phyloP scores from a whole-genome alignment of 2,888 invertebrate genomes.

The Lamellibrachia columna region DNA sequence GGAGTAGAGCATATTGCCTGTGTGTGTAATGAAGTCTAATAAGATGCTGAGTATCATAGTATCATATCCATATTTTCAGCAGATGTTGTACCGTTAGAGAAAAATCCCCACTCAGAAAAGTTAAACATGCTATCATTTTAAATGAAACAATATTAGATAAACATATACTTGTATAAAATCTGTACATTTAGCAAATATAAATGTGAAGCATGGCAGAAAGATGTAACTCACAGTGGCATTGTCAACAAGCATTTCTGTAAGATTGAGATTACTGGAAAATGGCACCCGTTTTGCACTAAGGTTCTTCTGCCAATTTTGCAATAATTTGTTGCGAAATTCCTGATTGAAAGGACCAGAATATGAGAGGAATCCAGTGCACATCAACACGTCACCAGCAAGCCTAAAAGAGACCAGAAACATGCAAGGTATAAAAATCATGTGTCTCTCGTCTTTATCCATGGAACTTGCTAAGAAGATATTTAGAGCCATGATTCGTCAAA shows the following conservation, averaged over 20 bases:
- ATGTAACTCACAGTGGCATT: conserved; percentile 33
- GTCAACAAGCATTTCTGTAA: conserved; percentile 59
- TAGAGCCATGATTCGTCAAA: too few species aligned
- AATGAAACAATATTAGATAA: not conserved
- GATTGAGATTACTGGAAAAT: conserved; percentile 53
- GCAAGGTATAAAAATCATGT: too few species aligned
- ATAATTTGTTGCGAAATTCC: conserved; percentile 60
- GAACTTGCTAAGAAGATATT: too few species aligned
- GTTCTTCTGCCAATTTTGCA: conserved; percentile 58
- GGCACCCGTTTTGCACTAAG: conserved; percentile 58
- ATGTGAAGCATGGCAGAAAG: not conserved
- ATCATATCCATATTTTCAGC: not conserved
- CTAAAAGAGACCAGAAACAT: conserved; percentile 38
- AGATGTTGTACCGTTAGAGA: not conserved
- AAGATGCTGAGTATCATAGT: not conserved
- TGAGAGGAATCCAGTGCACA: conserved; percentile 64
- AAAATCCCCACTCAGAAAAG: not conserved
- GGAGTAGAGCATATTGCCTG: too few species aligned
- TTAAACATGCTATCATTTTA: not conserved
- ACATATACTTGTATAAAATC: not conserved
- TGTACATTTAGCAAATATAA: not conserved
- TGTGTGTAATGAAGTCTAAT: too few species aligned
- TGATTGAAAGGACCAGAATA: conserved; percentile 66
- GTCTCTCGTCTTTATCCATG: too few species aligned
- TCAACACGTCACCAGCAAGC: conserved; percentile 62